Base-by-base conservation (phyloP, 1,140 invertebrate species). In the Coptotermes formosanus region DNA sequence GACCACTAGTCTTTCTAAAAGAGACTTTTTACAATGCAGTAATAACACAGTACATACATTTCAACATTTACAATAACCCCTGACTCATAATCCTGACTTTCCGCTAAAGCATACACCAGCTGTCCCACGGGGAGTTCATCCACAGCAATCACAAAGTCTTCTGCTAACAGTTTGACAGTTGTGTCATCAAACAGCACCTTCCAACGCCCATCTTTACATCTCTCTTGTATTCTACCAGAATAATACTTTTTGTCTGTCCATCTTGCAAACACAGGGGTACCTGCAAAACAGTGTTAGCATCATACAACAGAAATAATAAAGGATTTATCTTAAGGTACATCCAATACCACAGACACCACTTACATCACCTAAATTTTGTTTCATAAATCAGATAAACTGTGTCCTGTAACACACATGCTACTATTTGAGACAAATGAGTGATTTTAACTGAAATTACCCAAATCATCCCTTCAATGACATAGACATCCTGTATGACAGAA, bases 231-330 rank as follows among this genome's bases (percentile, higher is more conserved):
- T 88, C 89, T 92, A 0, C 93, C 93, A 0, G 93, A 93, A 87
- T 94, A 94, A 87, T 94, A 94, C 82, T 92, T 91, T 86, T 93
- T 93, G 85, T 94, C 93, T 0, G 92, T 92, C 93, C 94, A 94
- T 89, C 93, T 93, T 0, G 93, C 94, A 83, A 94, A 91, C 0
- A 94, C 93, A 0, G 92, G n/a, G 8, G 43, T 75, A 75, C 75
- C 85, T 86, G 69, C 23, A 82, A 82, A 82, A 43, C 3, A 82
- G 14, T 48, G 48, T 16, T 16, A 48, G 48, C 48, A 11, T 48
- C 48, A 48, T 16, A 48, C 48, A 48, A 48, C 9, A 48, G 16
- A 48, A 48, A 48, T 48, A 48, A 48, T 16, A 48, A 48, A 1
- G 16, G 9, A 48, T 6, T 48, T 48, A 48, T 12, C 16, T 48